Base-by-base conservation (phyloP, 2,113 vertebrate genomes). In the Phalacrocorax brasilianus region DNA sequence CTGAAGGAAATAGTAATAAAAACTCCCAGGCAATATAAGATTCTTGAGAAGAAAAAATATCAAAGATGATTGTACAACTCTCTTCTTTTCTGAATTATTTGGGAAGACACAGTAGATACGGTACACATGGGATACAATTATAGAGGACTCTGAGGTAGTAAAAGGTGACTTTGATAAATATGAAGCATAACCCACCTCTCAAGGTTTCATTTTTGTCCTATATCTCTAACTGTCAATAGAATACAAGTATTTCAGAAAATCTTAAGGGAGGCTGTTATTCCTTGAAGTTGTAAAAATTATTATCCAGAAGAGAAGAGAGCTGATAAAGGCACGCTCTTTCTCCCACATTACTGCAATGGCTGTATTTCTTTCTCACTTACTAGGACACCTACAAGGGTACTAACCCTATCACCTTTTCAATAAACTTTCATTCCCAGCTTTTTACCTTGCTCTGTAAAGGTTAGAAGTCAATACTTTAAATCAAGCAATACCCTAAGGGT, bases 111-210 rank as follows among this genome's bases (percentile, higher is more conserved):
- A 71, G 32, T 35, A 30, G 8, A 33, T 63, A 23, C 9, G 49
- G 65, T 80, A 82, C 61, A 68, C 52, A 42, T 12, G 35, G 56
- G 61, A 76, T 62, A 58, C 61, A 83, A 83, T 79, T 88, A 62
- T 28, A 47, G 71, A 83, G 13, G 40, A 66, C 33, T 87, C 18
- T n/a, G 24, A 56, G 40, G 83, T 22, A 92, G 53, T 62, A 92
- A 85, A 93, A 88, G 35, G 49, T 92, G 72, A 88, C 67, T 96
- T 91, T 80, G 87, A 95, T 89, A 89, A 63, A 88, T 88, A 62
- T 6, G 44, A 90, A 73, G 20, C 35, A 88, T 81, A 95, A 70
- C 21, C 8, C 14, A 70, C 19, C 27, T 83, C 45, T 88, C 40
- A 89, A 67, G 49, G 53, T 95, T 91, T 89, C 47, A 65, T 91